phyloP scores from a whole-genome alignment of 2,888 invertebrate genomes.

The Meiosimyza platycephala region DNA sequence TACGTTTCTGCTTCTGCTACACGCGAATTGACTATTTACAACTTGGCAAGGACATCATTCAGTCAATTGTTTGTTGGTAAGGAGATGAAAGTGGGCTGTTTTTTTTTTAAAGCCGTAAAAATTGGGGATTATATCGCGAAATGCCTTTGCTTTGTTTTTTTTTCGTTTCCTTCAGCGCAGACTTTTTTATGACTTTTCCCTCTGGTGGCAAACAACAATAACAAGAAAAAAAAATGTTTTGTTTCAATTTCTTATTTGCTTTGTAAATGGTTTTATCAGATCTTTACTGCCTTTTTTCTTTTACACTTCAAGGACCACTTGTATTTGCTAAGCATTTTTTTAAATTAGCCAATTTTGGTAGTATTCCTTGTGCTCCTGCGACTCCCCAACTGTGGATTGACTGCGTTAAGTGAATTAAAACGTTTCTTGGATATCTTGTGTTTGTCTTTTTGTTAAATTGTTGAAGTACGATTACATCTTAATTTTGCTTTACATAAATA shows the following conservation, averaged over 20 bases:
- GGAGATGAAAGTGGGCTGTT: too few species aligned
- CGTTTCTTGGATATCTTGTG: slow-evolving; percentile 25
- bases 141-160: slow-evolving; percentile 9
- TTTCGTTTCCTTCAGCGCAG: too few species aligned
- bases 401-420: slow-evolving; percentile 34
- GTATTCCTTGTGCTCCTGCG: slow-evolving; percentile 2
- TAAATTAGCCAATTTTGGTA: slow-evolving; percentile 31
- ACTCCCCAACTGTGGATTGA: neutral
- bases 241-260: slow-evolving; percentile 12
- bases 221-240: neutral
- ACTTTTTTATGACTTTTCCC: neutral
- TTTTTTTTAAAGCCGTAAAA: slow-evolving; percentile 31
- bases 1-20: neutral
- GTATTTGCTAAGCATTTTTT: slow-evolving; percentile 11
- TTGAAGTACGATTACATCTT: slow-evolving; percentile 32
- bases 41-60: slow-evolving; percentile 22
- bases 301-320: slow-evolving; percentile 19
- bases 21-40: slow-evolving; percentile 22
- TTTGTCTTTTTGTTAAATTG: slow-evolving; percentile 30
- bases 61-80: slow-evolving; percentile 1
- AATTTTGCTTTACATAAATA: slow-evolving; percentile 28
- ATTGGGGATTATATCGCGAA: slow-evolving; percentile 35
- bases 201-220: neutral
- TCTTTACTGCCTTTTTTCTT: slow-evolving; percentile 12
- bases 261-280: slow-evolving; percentile 22